phyloP scores from a whole-genome alignment of 2,113 vertebrate species.

The Poeciliopsis retropinna region DNA sequence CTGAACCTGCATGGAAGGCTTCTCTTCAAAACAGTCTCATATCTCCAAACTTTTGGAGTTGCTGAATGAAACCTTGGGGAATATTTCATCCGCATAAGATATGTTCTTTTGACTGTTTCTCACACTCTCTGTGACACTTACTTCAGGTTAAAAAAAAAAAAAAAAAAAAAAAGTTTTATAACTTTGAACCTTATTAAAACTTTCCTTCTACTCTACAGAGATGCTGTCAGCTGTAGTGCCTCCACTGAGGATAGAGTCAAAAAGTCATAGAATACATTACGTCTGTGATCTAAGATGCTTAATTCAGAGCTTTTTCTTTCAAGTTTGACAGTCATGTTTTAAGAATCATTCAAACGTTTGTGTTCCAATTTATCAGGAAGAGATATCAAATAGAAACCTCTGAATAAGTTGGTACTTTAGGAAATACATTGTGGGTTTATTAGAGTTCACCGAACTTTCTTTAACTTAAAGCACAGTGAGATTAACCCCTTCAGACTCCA shows the following conservation, averaged over 20 bases:
- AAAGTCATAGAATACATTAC: conserved; percentile 3
- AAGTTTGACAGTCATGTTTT: background rate
- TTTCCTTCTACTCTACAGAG: background rate
- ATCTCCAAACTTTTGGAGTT: background rate
- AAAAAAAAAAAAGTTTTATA: background rate
- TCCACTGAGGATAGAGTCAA: conserved; percentile 3
- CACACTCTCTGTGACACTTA: background rate
- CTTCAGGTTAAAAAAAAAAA: background rate
- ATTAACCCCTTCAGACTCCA: no score
- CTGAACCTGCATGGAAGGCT: conserved; percentile 2
- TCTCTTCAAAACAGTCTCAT: background rate
- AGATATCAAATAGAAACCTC: background rate
- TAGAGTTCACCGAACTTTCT: background rate
- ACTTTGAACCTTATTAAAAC: conserved; percentile 13
- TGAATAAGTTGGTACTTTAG: background rate
- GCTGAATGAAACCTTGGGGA: conserved; percentile 1
- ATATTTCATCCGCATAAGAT: conserved; percentile 3
- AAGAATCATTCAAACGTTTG: background rate
- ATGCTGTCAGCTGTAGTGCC: conserved; percentile 2
- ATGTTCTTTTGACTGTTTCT: conserved; percentile 5
- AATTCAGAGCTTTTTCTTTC: background rate
- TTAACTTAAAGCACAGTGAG: no score
- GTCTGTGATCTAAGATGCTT: background rate
- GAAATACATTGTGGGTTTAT: no score
- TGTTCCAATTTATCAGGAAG: background rate